Conservation (phyloP, 2,113 vertebrate species). For the Phoenicopterus ruber region DNA sequence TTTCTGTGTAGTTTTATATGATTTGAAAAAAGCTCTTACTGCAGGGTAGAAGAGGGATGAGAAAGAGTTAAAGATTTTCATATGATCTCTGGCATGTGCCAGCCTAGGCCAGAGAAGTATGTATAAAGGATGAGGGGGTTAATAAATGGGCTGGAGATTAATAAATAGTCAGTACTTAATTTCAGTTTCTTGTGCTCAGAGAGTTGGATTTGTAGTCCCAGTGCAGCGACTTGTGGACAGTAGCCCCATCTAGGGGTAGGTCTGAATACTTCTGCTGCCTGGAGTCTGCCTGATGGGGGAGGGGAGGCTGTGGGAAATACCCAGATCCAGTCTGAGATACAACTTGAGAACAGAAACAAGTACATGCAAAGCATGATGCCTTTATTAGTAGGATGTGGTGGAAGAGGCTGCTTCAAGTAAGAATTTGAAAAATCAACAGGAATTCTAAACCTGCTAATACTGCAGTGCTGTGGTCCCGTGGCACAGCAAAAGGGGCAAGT, state of each 20-base stretch:
- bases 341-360: neutral
- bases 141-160: slow-evolving; percentile 57
- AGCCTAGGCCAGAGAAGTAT: neutral
- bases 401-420: neutral
- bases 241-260: slow-evolving; percentile 72
- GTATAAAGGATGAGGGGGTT: slow-evolving; percentile 40
- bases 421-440: neutral
- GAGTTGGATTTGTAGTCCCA: neutral
- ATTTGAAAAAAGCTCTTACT: neutral
- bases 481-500: neutral
- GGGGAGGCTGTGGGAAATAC: neutral
- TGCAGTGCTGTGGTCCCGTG: neutral
- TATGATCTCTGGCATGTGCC: neutral
- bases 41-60: neutral
- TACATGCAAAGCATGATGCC: neutral
- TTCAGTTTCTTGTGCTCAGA: neutral
- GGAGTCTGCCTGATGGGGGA: neutral
- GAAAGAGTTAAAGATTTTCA: neutral
- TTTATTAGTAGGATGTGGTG: neutral
- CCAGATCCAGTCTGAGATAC: neutral
- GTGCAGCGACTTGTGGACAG: neutral
- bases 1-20: neutral
- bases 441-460: neutral
- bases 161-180: slow-evolving; percentile 60
- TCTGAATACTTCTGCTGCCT: neutral